Evolutionary conservation across 2,113 vertebrate species (phyloP).

Genomic region (Engraulis encrasicolus): DNA sequence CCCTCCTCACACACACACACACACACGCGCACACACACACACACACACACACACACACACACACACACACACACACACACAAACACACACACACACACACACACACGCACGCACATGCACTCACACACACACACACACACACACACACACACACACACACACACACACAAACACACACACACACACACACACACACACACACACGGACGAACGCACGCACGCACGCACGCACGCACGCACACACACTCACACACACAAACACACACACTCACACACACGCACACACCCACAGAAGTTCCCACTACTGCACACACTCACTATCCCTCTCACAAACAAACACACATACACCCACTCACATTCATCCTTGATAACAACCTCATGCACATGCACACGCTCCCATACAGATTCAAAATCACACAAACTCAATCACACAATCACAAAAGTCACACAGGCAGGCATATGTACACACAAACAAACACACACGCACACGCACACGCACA

Average conservation of each 20-base stretch:
- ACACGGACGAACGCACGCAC: conserved; percentile 35
- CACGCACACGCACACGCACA: conserved; percentile 1
- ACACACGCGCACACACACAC: conserved; percentile 16
- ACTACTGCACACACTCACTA: neutral
- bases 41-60: neutral
- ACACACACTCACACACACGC: neutral
- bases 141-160: too few species aligned
- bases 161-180: too few species aligned
- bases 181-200: too few species aligned
- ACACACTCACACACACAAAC: neutral
- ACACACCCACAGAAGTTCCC: neutral
- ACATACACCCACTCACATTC: too few species aligned
- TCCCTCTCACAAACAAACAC: neutral
- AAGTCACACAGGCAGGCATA: neutral
- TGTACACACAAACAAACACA: neutral
- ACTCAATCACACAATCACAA: neutral
- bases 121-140: neutral
- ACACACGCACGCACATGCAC: too few species aligned
- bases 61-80: conserved; percentile 53
- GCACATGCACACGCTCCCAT: neutral
- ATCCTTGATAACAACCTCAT: too few species aligned
- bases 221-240: neutral
- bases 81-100: too few species aligned
- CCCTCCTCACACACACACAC: neutral
- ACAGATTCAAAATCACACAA: neutral